A percentile compares a stretch with the other conserved stretches of the same genome.
phyloP scores from a whole-genome alignment of 2,113 vertebrate genomes.

The Pseudopipra pipra region DNA sequence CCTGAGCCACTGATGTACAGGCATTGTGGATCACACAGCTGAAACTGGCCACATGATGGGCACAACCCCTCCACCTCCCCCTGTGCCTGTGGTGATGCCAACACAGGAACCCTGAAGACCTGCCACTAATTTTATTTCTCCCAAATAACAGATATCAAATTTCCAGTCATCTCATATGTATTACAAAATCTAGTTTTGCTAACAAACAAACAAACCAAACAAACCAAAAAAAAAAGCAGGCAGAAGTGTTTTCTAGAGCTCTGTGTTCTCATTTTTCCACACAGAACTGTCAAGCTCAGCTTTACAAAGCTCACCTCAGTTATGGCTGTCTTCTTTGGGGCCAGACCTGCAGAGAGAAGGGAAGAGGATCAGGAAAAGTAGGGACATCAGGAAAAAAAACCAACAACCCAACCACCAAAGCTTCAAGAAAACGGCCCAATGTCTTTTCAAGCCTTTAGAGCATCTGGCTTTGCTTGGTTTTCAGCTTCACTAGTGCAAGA shows the following conservation, averaged over 20 bases:
- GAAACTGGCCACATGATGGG: fast-evolving
- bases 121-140: background rate
- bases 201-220: background rate
- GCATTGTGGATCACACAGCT: background rate
- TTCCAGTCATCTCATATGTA: background rate
- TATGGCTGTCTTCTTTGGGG: slow-evolving; percentile 49
- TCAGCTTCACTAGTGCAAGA: background rate
- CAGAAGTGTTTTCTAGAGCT: background rate
- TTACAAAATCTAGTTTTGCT: background rate
- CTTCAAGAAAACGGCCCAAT: background rate
- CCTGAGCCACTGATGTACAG: background rate
- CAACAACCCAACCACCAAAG: background rate
- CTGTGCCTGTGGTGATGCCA: background rate
- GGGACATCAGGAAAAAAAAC: background rate
- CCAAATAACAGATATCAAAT: background rate
- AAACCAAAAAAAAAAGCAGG: background rate
- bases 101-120: background rate
- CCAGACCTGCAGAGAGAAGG: slow-evolving; percentile 60
- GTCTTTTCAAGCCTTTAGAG: background rate
- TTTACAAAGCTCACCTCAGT: slow-evolving; percentile 68
- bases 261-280: background rate
- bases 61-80: background rate
- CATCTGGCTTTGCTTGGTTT: background rate
- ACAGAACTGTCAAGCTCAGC: background rate
- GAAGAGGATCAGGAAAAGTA: background rate